Conservation (phyloP, 2,888 invertebrate species). For the Abrostola tripartita region DNA sequence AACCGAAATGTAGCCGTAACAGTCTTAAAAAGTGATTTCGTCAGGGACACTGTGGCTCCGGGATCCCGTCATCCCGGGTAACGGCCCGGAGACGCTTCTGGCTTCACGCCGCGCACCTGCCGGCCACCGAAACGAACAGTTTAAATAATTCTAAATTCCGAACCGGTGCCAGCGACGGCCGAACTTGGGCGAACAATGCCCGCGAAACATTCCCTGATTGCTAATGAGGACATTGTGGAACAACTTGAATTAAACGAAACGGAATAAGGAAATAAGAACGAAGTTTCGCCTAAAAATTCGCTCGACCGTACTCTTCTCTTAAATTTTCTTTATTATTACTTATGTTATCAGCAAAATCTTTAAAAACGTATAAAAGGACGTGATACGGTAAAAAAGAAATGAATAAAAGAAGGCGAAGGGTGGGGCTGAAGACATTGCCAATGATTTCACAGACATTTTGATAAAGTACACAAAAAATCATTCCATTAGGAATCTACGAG, state of each 20-base stretch:
- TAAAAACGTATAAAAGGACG: conserved; percentile 32
- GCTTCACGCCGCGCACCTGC: conserved; percentile 69
- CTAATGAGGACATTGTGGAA: conserved; percentile 84
- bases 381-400: conserved; percentile 42
- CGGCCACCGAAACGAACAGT: conserved; percentile 69
- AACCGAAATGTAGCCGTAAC: conserved; percentile 55
- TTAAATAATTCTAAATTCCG: conserved; percentile 80
- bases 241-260: conserved; percentile 78
- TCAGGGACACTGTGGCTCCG: conserved; percentile 45
- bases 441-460: conserved; percentile 39
- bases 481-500: conserved; percentile 40
- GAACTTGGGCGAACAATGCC: conserved; percentile 80
- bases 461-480: conserved; percentile 46
- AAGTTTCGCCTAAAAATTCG: conserved; percentile 63
- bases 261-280: conserved; percentile 70
- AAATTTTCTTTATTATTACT: conserved; percentile 58
- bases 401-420: conserved; percentile 35
- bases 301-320: conserved; percentile 56
- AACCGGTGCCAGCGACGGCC: conserved; percentile 79
- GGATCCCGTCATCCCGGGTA: conserved; percentile 44
- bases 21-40: conserved; percentile 66
- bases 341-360: conserved; percentile 47
- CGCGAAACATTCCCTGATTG: conserved; percentile 83
- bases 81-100: conserved; percentile 46
- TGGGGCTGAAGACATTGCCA: conserved; percentile 31